Percentiles rank a stretch among this genome's conserved stretches.
Conservation (phyloP, 2,113 vertebrate genomes). For the Jaculus jaculus region DNA sequence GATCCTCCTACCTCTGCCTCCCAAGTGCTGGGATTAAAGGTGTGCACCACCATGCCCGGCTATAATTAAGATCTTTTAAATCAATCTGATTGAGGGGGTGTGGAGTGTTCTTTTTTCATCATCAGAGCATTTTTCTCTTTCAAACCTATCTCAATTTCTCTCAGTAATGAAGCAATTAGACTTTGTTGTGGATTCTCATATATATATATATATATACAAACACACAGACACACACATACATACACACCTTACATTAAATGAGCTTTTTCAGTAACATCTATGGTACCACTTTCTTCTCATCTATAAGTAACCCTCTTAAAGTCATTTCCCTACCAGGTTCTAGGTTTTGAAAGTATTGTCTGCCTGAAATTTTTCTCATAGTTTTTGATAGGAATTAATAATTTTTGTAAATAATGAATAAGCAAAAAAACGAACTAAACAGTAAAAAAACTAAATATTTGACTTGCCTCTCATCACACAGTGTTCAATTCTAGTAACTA, state of each 20-base stretch:
- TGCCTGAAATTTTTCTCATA: not conserved
- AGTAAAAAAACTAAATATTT: constrained; percentile 64
- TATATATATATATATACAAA: not conserved
- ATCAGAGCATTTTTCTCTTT: not conserved
- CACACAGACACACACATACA: not conserved
- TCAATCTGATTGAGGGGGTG: not conserved
- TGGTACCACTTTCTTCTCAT: not conserved
- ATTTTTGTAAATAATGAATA: constrained; percentile 11
- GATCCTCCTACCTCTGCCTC: no score
- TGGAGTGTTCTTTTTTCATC: not conserved
- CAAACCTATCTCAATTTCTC: constrained; percentile 28
- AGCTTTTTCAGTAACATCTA: not conserved
- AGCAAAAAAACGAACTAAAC: not conserved
- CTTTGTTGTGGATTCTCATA: not conserved
- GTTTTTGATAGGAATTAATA: not conserved
- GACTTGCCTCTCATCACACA: constrained; percentile 71
- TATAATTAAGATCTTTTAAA: constrained; percentile 36
- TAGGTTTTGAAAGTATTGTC: not conserved
- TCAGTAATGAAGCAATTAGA: not conserved
- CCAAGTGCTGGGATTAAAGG: no score
- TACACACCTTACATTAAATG: not conserved
- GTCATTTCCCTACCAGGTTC: not conserved
- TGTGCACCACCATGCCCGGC: no score
- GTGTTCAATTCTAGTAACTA: constrained; percentile 73
- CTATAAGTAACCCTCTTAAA: not conserved